phyloP scores from a whole-genome alignment of 2,113 vertebrate genomes.

The Lota lota region DNA sequence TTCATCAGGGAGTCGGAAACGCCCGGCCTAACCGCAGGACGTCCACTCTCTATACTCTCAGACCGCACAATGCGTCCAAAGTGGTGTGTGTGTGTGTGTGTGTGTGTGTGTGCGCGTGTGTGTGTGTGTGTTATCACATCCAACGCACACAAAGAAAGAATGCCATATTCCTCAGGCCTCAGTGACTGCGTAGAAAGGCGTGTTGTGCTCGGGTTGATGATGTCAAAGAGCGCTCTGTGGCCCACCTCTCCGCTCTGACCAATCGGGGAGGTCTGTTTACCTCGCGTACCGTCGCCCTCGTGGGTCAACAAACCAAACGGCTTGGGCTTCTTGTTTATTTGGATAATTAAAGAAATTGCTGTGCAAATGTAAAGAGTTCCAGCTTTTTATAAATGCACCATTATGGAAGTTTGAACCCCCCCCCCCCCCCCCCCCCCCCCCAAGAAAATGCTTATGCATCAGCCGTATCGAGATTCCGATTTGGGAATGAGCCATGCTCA shows the following conservation, averaged over 20 bases:
- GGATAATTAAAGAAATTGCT: constrained; percentile 67
- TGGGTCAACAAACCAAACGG: constrained; percentile 59
- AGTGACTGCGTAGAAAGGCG: constrained; percentile 51
- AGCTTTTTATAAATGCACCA: constrained; percentile 49
- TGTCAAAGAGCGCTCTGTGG: constrained; percentile 66
- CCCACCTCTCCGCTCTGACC: constrained; percentile 49
- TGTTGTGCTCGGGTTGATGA: constrained; percentile 51
- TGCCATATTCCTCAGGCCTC: constrained; percentile 25
- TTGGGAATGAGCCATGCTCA: constrained; percentile 5
- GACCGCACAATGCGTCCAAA: no score
- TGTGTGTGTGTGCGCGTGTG: not conserved
- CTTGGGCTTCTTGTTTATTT: constrained; percentile 59
- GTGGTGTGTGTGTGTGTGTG: not conserved
- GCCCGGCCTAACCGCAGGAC: no score
- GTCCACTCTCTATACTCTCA: no score
- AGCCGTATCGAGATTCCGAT: constrained; percentile 20
- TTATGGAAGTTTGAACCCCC: constrained; percentile 39
- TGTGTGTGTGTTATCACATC: constrained; percentile 28
- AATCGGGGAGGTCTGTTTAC: constrained; percentile 53
- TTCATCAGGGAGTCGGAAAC: no score
- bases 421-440: no score
- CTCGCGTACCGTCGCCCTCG: constrained; percentile 36
- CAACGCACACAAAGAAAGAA: constrained; percentile 4
- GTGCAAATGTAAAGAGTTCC: constrained; percentile 51
- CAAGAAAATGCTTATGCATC: constrained; percentile 29